These are phyloP conservation scores for Noctua pronuba DNA, from an alignment of 2,888 invertebrate species.

Conservation along the genomic window DNA sequence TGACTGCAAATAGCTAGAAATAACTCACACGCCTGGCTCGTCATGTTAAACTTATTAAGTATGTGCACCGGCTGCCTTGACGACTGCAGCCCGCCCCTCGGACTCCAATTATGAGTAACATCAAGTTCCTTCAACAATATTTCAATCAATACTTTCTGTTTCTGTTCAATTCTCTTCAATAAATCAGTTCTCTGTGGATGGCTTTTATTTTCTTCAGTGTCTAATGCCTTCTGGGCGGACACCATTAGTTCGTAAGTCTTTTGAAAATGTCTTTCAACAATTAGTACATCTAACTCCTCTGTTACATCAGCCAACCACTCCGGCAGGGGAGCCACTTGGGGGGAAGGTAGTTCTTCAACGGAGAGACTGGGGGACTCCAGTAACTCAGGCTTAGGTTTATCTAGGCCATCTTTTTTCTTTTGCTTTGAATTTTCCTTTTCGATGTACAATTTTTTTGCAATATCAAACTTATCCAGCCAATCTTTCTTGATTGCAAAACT, in stretches of 20 bases:
- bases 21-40: conserved; percentile 94
- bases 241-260: conserved; percentile 96
- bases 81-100: conserved; percentile 97
- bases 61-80: conserved; percentile 95
- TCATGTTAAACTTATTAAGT: conserved; percentile 93
- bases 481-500: conserved; percentile 95
- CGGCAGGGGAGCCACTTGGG: conserved; percentile 88
- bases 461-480: conserved; percentile 98
- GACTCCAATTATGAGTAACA: conserved; percentile 96
- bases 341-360: conserved; percentile 85
- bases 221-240: conserved; percentile 83
- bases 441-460: conserved; percentile 95
- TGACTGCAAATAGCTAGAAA: conserved; percentile 95
- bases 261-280: conserved; percentile 98
- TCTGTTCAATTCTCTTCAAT: conserved; percentile 91
- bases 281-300: conserved; percentile 98
- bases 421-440: conserved; percentile 91
- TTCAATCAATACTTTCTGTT: conserved; percentile 95
- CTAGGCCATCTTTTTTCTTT: conserved; percentile 85
- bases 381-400: conserved; percentile 83
- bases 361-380: conserved; percentile 88
- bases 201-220: conserved; percentile 82
- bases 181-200: conserved; percentile 85
- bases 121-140: conserved; percentile 97
- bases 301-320: conserved; percentile 97